Conservation (phyloP, 2,797 vertebrate species). For the Centroberyx gerrardi region DNA sequence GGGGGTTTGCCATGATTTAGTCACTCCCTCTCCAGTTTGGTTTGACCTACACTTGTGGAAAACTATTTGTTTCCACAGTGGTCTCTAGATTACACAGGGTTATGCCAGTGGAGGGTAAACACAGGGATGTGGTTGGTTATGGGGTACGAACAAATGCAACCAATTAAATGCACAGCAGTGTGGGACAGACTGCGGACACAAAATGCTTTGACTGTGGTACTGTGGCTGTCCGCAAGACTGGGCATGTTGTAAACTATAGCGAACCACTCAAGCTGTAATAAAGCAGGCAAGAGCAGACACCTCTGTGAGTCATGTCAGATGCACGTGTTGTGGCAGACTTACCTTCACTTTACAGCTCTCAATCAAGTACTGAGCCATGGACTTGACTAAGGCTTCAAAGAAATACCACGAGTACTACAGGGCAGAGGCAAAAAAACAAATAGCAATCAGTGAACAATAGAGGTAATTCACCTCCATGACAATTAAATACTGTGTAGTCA, state of each 20-base stretch:
- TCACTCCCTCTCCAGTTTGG: conserved; percentile 14
- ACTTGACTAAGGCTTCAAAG: conserved; percentile 98
- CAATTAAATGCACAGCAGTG: conserved; percentile 55
- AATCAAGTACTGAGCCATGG: conserved; percentile 97
- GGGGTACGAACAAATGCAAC: conserved; percentile 54
- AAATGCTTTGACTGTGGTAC: conserved; percentile 46
- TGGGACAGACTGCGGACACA: conserved; percentile 47
- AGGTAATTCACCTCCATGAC: conserved; percentile 12
- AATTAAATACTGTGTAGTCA: conserved; percentile 14
- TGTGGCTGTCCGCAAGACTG: conserved; percentile 62
- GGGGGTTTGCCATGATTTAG: not conserved
- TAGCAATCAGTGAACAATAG: conserved; percentile 50
- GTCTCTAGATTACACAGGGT: conserved; percentile 36
- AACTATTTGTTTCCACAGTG: conserved; percentile 12
- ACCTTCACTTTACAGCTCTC: conserved; percentile 98
- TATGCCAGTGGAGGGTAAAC: conserved; percentile 51
- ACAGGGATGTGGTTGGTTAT: conserved; percentile 63
- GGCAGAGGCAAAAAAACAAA: conserved; percentile 65
- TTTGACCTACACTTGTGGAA: conserved; percentile 10
- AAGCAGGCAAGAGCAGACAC: conserved; percentile 22
- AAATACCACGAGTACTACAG: conserved; percentile 99
- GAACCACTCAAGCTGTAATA: conserved; percentile 29
- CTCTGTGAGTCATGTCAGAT: conserved; percentile 19
- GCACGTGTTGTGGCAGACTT: conserved; percentile 60
- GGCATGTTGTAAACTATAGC: conserved; percentile 47